phyloP scores from a whole-genome alignment of 1,140 invertebrate species.

The Acromyrmex echinatior region DNA sequence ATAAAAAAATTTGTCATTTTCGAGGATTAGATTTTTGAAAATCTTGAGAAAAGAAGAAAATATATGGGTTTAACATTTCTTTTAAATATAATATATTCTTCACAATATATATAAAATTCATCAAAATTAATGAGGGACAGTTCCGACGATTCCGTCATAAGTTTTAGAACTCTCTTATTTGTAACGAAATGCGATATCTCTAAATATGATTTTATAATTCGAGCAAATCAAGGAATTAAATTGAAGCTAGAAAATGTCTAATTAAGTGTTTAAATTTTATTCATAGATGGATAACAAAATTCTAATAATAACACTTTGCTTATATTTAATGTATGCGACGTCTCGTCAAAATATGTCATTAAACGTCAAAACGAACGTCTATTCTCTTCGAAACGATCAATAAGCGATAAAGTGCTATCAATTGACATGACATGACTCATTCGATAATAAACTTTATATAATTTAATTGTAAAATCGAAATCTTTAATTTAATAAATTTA shows the following conservation, averaged over 20 bases:
- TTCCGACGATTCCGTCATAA: no score
- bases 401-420: background rate
- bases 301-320: background rate
- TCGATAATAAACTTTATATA: background rate
- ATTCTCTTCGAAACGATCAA: background rate
- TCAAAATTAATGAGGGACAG: no score
- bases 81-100: no score
- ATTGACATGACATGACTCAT: background rate
- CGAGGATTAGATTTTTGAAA: no score
- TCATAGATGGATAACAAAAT: background rate
- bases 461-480: background rate
- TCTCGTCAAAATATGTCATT: background rate
- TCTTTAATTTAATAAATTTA: background rate
- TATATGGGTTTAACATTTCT: no score
- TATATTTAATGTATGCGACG: background rate
- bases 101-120: no score
- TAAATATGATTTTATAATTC: background rate
- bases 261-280: background rate
- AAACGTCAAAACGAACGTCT: background rate
- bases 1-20: no score
- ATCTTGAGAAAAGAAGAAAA: no score
- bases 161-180: background rate
- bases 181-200: background rate
- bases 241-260: background rate
- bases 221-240: background rate